Base-by-base conservation (phyloP, 2,888 invertebrate genomes). In the Troides oblongomaculatus region DNA sequence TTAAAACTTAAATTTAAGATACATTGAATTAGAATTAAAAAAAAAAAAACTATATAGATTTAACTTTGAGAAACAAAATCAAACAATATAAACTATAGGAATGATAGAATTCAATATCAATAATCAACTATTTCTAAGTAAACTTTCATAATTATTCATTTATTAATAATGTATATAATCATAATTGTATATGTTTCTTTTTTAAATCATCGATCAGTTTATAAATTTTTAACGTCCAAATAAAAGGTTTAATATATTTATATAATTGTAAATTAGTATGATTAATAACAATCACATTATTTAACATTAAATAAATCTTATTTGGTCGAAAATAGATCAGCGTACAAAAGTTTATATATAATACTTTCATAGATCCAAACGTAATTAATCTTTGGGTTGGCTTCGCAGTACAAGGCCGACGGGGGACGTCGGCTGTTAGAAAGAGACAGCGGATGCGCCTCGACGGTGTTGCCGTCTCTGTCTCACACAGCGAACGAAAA, bases 1-100 rank as follows among this genome's bases (percentile, higher is more conserved):
- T 61, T 60, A 60, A 56, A 64, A 56, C 53, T 60, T 46, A 70
- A 60, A 7, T 3, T 50, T 63, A 65, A 63, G 69, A 61, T 60
- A 65, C 58, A 66, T 72, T 64, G 72, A 73, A 75, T 68, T 75
- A 75, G 73, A 72, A 71, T 68, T 73, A 62, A 21, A 21, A 21
- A 74, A 62, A 70, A 30, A 72, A 46, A 53, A n/a, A 53, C 5
- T 53, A 70, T 58, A 59, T 63, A 71, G 61, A 59, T 69, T 73
- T 72, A 72, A 69, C 70, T 73, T 76, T 71, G 72, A 75, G 74
- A 75, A 77, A 74, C 75, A 76, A 74, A 72, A 74, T 75, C 78
- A 82, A 82, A 78, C 79, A 74, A 75, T 74, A 78, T 78, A 79
- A 76, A 79, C 78, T 84, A 86, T 77, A 85, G 88, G 87, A 88